Evolutionary conservation across 2,797 vertebrate genomes (phyloP).

Genomic region (Microctenopoma stevenorrisi): DNA sequence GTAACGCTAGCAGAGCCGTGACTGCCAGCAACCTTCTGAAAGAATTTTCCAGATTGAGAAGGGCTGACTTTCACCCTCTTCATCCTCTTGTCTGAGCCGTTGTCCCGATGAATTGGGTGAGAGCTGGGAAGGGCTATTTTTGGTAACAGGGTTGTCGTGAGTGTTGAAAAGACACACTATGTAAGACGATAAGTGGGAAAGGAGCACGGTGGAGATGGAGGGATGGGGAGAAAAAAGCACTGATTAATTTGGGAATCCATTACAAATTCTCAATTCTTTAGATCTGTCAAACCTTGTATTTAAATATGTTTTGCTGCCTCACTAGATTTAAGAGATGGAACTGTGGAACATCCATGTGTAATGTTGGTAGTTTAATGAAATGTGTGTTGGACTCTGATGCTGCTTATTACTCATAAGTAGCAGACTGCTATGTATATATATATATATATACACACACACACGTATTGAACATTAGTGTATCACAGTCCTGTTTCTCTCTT

Average conservation of each 20-base stretch:
- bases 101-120: constrained; percentile 35
- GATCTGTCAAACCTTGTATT: not conserved
- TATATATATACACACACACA: too few species aligned
- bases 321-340: not conserved
- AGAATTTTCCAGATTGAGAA: constrained; percentile 65
- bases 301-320: constrained; percentile 3
- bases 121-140: constrained; percentile 62
- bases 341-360: constrained; percentile 9
- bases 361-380: constrained; percentile 23
- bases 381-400: constrained; percentile 44
- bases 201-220: not conserved
- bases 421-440: constrained; percentile 55
- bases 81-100: constrained; percentile 53
- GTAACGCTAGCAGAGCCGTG: constrained; percentile 43
- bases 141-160: constrained; percentile 33
- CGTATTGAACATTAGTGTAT: constrained; percentile 28
- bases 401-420: constrained; percentile 58
- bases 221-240: constrained; percentile 1
- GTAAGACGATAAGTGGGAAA: constrained; percentile 24
- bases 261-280: constrained; percentile 5
- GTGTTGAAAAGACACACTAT: constrained; percentile 51
- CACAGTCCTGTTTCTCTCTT: constrained; percentile 31
- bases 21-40: constrained; percentile 58
- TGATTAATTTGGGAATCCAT: not conserved
- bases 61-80: constrained; percentile 60